Percentiles rank a stretch among this genome's conserved stretches.
phyloP scores from a whole-genome alignment of 1,140 invertebrate species.

The Sycobia sp. region DNA sequence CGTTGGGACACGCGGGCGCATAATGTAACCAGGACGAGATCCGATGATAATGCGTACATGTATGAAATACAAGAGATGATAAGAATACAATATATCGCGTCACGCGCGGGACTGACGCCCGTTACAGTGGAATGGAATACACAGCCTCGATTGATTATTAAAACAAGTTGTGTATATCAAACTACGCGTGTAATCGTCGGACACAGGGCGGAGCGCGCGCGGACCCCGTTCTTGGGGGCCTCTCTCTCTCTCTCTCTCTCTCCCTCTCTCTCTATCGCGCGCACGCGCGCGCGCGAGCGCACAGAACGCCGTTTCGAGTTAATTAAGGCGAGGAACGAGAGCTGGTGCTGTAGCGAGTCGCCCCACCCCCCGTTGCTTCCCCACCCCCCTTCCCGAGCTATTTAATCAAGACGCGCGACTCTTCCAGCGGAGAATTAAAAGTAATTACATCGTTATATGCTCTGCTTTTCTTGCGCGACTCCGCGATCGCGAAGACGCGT shows the following conservation, averaged over 20 bases:
- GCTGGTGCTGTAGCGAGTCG: too few species aligned
- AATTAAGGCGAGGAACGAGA: conserved; percentile 41
- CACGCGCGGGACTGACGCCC: background rate
- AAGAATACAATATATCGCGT: too few species aligned
- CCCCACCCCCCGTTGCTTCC: conserved; percentile 8
- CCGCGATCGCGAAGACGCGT: conserved; percentile 22
- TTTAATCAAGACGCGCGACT: conserved; percentile 46
- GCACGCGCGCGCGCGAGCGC: too few species aligned
- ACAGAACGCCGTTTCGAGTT: conserved; percentile 45
- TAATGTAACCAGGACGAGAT: too few species aligned
- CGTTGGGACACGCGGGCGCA: too few species aligned
- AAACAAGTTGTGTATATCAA: conserved; percentile 42
- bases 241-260: too few species aligned
- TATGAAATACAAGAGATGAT: too few species aligned
- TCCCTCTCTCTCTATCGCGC: too few species aligned
- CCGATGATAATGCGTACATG: too few species aligned
- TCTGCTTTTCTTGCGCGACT: conserved; percentile 41
- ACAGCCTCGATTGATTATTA: conserved; percentile 38
- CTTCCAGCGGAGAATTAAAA: conserved; percentile 41
- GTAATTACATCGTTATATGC: conserved; percentile 43
- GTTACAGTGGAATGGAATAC: conserved; percentile 24
- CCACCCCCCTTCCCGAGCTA: conserved; percentile 31
- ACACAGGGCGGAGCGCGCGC: conserved; percentile 38
- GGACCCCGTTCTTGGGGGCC: too few species aligned
- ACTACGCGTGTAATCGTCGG: too few species aligned